These are phyloP conservation scores for Camponotus vicinus DNA, from an alignment of 1,140 invertebrate species.

Conservation along the genomic window DNA sequence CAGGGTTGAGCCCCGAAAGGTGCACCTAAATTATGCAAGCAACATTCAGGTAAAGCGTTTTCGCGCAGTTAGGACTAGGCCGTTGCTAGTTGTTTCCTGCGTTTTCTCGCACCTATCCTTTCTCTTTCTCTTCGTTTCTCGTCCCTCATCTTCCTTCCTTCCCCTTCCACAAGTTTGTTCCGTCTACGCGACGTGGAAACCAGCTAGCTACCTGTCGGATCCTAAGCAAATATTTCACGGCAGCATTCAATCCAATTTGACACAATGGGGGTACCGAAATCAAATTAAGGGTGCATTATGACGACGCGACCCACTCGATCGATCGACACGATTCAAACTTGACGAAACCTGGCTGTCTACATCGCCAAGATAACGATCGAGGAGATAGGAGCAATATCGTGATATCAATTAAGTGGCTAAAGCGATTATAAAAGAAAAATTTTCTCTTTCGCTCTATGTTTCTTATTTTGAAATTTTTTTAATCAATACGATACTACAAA, in stretches of 20 bases:
- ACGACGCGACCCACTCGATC: conserved; percentile 57
- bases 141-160: background rate
- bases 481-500: background rate
- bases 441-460: background rate
- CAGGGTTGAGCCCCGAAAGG: conserved; percentile 17
- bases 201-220: conserved; percentile 66
- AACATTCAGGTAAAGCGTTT: conserved; percentile 74
- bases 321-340: conserved; percentile 52
- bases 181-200: conserved; percentile 37
- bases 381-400: background rate
- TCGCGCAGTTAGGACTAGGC: conserved; percentile 18
- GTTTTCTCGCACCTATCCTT: background rate
- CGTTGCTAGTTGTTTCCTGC: conserved; percentile 36
- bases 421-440: background rate
- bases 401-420: background rate
- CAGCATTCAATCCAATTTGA: conserved; percentile 78
- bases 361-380: conserved; percentile 8
- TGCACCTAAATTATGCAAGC: conserved; percentile 74
- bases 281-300: conserved; percentile 77
- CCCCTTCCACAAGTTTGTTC: background rate
- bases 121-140: background rate
- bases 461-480: background rate
- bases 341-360: background rate
- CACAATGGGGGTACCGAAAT: conserved; percentile 74
- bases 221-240: conserved; percentile 80